A percentile compares a stretch with the other conserved stretches of the same genome.
These are phyloP conservation scores for Tolmerus cingulatus DNA, from an alignment of 2,888 invertebrate genomes.

Conservation along the genomic window DNA sequence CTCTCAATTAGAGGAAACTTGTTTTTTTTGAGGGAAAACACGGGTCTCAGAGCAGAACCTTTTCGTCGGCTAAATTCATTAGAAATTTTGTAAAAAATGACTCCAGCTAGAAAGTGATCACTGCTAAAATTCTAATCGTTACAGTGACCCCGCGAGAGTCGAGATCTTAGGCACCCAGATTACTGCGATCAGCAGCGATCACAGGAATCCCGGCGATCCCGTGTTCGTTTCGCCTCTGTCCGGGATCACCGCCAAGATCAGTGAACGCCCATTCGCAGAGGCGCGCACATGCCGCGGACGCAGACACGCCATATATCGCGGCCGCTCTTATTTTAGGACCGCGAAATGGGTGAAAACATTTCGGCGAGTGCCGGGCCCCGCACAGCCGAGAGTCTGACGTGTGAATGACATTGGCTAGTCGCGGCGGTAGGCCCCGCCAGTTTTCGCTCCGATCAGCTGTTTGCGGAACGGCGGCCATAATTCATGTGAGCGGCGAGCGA, in stretches of 20 bases:
- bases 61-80: background rate
- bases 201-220: background rate
- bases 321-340: background rate
- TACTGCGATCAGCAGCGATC: background rate
- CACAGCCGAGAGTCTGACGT: background rate
- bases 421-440: constrained; percentile 25
- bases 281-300: background rate
- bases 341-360: constrained; percentile 30
- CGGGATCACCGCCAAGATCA: background rate
- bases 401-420: background rate
- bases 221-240: background rate
- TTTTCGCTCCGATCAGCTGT: constrained; percentile 14
- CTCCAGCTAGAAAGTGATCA: background rate
- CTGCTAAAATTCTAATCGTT: constrained; percentile 12
- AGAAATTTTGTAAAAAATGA: background rate
- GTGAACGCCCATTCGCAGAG: constrained; percentile 22
- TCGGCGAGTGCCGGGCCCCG: background rate
- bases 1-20: background rate
- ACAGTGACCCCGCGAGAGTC: background rate
- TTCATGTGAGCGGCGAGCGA: background rate
- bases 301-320: background rate
- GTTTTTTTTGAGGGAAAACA: background rate
- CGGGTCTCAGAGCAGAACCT: background rate
- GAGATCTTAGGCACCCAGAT: background rate
- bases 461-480: constrained; percentile 5